These are phyloP conservation scores for Mystacides longicornis DNA, from an alignment of 2,888 invertebrate species.

Conservation along the genomic window DNA sequence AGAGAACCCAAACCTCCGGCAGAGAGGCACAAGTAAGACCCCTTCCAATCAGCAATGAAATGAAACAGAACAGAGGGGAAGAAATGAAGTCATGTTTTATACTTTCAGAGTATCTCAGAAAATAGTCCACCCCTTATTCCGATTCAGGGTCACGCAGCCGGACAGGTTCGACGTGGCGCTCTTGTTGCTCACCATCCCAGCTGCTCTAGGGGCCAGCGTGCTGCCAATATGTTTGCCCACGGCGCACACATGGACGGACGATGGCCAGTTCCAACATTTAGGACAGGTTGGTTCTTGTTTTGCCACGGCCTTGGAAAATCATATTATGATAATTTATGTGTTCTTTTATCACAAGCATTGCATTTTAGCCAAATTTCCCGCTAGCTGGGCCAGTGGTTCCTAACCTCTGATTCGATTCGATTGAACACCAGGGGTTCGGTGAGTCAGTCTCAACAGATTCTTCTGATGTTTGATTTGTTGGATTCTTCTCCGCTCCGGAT, in stretches of 20 bases:
- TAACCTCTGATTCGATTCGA: too few species aligned
- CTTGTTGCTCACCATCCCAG: constrained; percentile 61
- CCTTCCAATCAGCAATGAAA: background rate
- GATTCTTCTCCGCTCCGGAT: too few species aligned
- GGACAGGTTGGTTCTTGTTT: constrained; percentile 4
- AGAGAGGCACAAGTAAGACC: constrained; percentile 46
- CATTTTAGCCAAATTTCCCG: too few species aligned
- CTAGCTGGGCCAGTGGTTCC: too few species aligned
- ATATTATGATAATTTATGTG: too few species aligned
- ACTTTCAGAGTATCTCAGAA: constrained; percentile 56
- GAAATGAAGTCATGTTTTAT: background rate
- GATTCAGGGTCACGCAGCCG: constrained; percentile 74
- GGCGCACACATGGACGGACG: constrained; percentile 1
- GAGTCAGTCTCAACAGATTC: too few species aligned
- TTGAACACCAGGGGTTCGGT: too few species aligned
- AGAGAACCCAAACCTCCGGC: constrained; percentile 48
- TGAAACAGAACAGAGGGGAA: background rate
- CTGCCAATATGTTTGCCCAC: constrained; percentile 72
- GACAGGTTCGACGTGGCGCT: constrained; percentile 76
- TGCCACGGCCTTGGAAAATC: too few species aligned
- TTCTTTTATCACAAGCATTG: too few species aligned
- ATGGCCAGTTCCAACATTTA: constrained; percentile 3
- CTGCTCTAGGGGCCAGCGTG: constrained; percentile 59
- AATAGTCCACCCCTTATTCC: constrained; percentile 72
- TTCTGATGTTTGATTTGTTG: too few species aligned